phyloP scores from a whole-genome alignment of 2,113 vertebrate genomes.

The Gulo gulo region DNA sequence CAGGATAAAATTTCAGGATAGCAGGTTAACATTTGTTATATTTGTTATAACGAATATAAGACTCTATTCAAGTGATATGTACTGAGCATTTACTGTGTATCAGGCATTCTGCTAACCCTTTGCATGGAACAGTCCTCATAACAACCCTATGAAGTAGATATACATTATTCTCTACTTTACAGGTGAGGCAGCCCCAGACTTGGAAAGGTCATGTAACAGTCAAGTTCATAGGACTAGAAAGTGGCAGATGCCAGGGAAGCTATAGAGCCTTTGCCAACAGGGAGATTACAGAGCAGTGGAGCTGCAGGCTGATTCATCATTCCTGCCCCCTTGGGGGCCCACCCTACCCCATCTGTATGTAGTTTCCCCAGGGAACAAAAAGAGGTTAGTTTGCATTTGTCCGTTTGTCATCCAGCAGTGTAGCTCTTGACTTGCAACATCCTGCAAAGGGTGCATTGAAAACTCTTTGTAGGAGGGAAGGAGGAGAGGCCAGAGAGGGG shows the following conservation, averaged over 20 bases:
- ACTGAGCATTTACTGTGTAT: background rate
- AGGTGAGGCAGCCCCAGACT: background rate
- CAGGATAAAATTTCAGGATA: no score
- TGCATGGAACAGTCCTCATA: background rate
- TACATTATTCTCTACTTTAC: background rate
- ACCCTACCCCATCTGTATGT: background rate
- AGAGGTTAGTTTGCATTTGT: background rate
- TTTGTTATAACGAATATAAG: background rate
- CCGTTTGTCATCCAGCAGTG: background rate
- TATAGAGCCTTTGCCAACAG: background rate
- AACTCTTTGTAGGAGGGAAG: background rate
- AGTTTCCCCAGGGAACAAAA: background rate
- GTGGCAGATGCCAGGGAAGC: background rate
- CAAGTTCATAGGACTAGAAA: background rate
- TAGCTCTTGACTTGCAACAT: background rate
- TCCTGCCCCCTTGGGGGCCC: background rate
- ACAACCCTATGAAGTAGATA: background rate
- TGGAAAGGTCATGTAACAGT: background rate
- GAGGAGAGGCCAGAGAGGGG: background rate
- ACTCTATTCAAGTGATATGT: background rate
- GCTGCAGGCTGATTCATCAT: background rate
- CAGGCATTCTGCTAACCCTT: background rate
- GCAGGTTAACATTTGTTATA: no score
- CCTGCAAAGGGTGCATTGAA: conserved; percentile 19
- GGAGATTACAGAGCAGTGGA: background rate